Base-by-base conservation (phyloP, 2,797 vertebrate species). In the Pteropus rufus region DNA sequence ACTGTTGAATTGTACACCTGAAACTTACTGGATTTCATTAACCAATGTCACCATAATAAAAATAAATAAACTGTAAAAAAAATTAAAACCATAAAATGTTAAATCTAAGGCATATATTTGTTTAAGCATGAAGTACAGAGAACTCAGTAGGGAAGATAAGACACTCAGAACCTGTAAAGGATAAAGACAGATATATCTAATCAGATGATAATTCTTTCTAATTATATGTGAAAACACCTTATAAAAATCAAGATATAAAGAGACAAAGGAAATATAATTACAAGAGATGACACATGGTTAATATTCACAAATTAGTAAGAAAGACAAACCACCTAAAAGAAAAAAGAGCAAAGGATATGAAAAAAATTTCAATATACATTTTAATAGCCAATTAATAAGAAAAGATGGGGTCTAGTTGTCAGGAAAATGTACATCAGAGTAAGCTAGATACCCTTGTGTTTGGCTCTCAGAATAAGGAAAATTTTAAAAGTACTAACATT, bases 181-280 rank as follows among this genome's bases (percentile, higher is more conserved):
- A 91, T 93, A 92, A 83, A 93, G 21, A 62, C 23, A 90, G 44
- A 31, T 85, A 46, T 67, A 82, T 58, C 77, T 83, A 93, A 79
- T 84, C n/a, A 60, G 23, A 75, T 69, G 31, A 80, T 72, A 88
- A 41, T 60, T 72, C 87, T 82, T 88, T 77, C 72, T 89, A 85
- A 85, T 96, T 69, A 62, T 58, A 93, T n/a, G 4, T 62, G 34
- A 89, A 88, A 31, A 88, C 24, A 84, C 1, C 39, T 87, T 93
- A 69, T 65, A 88, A 93, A 93, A 93, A 29, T 89, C 70, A 91
- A 91, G 52, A 88, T 39, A 62, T 11, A 95, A 58, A 87, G 73
- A 81, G 26, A 87, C 34, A 52, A 72, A 58, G 49, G 24, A 41
- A 65, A 62, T 39, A 56, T 16, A 67, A 64, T 39, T 77, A 79